Evolutionary conservation across 2,888 invertebrate genomes (phyloP).

Genomic region (Campoplex capitator): DNA sequence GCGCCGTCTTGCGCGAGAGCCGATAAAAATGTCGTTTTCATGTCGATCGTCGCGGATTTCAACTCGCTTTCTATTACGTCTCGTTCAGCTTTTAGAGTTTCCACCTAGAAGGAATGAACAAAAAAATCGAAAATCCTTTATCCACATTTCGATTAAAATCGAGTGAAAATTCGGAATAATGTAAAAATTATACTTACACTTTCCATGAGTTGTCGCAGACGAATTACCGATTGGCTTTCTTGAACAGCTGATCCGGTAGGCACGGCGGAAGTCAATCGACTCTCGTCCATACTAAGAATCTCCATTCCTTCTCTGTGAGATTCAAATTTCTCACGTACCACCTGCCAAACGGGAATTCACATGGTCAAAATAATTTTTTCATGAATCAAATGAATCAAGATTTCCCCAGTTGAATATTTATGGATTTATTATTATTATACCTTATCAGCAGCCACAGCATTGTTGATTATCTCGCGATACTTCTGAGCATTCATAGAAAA

Average conservation of each 20-base stretch:
- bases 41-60: conserved; percentile 91
- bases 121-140: neutral
- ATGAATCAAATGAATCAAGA: neutral
- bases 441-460: conserved; percentile 91
- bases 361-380: neutral
- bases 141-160: too few relatives aligned
- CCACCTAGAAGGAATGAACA: conserved; percentile 85
- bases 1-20: conserved; percentile 92
- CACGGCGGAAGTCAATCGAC: conserved; percentile 89
- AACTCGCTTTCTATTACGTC: conserved; percentile 95
- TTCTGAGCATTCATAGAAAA: conserved; percentile 95
- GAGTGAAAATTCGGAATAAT: neutral
- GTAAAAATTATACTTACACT: conserved; percentile 85
- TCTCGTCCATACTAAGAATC: conserved; percentile 91
- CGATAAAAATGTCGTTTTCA: conserved; percentile 92
- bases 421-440: conserved; percentile 76
- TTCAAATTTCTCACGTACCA: conserved; percentile 95
- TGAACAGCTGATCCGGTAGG: conserved; percentile 88
- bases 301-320: conserved; percentile 92
- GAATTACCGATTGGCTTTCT: conserved; percentile 88
- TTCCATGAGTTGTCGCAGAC: conserved; percentile 92
- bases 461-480: conserved; percentile 96
- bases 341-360: conserved; percentile 81
- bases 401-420: too few relatives aligned
- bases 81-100: conserved; percentile 94